These are phyloP conservation scores for Loxodonta africana DNA, from an alignment of 2,113 vertebrate genomes.

Conservation along the genomic window DNA sequence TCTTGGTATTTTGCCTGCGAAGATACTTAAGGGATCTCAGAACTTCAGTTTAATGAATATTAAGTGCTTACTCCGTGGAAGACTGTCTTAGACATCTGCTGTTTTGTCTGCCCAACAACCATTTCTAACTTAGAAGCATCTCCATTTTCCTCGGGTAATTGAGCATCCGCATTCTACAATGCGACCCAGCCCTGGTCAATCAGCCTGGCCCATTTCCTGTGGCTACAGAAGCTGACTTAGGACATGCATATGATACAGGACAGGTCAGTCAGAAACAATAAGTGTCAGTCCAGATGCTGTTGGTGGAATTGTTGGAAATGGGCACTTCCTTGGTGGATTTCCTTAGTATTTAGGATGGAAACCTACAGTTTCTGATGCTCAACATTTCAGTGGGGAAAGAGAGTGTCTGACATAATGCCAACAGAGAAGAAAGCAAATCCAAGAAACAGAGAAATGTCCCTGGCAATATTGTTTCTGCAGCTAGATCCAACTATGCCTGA, in stretches of 20 bases:
- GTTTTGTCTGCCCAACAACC: not conserved
- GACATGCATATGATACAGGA: not conserved
- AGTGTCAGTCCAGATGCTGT: not conserved
- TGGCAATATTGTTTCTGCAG: not conserved
- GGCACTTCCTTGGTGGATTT: not conserved
- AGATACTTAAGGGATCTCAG: not conserved
- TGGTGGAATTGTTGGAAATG: not conserved
- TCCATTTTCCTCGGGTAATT: not conserved
- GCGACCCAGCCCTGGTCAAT: not conserved
- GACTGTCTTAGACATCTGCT: not conserved
- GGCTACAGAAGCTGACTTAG: not conserved
- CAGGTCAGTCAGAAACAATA: not conserved
- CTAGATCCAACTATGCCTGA: constrained; percentile 17
- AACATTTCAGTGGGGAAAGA: not conserved
- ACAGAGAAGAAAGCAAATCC: not conserved
- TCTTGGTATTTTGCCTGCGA: not conserved
- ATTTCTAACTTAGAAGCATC: not conserved
- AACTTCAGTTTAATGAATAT: not conserved
- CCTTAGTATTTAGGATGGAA: not conserved
- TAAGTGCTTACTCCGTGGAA: not conserved
- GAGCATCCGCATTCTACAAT: not conserved
- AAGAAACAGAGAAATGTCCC: not conserved
- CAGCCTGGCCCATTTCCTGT: not conserved
- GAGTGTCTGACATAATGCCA: constrained; percentile 1
- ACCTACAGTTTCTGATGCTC: not conserved